Conservation (phyloP, 2,888 invertebrate species). For the Bombyx huttoni region DNA sequence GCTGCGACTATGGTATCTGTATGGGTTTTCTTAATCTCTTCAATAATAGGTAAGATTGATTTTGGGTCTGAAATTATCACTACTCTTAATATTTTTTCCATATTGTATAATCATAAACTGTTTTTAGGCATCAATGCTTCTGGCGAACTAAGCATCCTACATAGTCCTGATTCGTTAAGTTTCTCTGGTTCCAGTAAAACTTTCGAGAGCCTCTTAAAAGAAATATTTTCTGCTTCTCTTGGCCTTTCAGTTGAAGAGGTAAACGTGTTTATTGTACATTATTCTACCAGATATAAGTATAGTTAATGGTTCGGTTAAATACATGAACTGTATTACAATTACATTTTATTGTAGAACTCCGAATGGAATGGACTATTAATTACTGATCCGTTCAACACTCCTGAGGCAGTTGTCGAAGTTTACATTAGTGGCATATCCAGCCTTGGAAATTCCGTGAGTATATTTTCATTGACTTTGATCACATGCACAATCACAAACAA, state of each 20-base stretch:
- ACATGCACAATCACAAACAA: too few species aligned
- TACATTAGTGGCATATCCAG: conserved; percentile 78
- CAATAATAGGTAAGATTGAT: conserved; percentile 45
- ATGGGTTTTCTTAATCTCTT: conserved; percentile 44
- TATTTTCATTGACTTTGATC: background rate
- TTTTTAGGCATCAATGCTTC: conserved; percentile 63
- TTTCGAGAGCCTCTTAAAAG: conserved; percentile 76
- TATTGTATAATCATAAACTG: background rate
- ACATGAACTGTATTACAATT: background rate
- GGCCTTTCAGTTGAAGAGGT: conserved; percentile 83
- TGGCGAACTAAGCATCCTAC: conserved; percentile 79
- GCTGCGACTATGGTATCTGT: conserved; percentile 50
- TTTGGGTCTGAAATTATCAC: background rate
- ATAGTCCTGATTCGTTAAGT: conserved; percentile 76
- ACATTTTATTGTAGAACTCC: conserved; percentile 54
- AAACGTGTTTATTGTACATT: conserved; percentile 9
- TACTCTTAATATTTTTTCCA: background rate
- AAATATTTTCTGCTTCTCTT: conserved; percentile 79
- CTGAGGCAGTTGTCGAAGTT: conserved; percentile 80
- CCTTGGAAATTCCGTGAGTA: conserved; percentile 55
- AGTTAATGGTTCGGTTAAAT: background rate
- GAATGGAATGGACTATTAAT: conserved; percentile 80
- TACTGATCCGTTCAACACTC: conserved; percentile 78
- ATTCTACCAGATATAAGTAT: background rate
- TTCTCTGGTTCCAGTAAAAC: conserved; percentile 78